Percentiles rank a stretch among this genome's conserved stretches.
Evolutionary conservation across 2,888 invertebrate genomes (phyloP).

Genomic region (Macaria notata): DNA sequence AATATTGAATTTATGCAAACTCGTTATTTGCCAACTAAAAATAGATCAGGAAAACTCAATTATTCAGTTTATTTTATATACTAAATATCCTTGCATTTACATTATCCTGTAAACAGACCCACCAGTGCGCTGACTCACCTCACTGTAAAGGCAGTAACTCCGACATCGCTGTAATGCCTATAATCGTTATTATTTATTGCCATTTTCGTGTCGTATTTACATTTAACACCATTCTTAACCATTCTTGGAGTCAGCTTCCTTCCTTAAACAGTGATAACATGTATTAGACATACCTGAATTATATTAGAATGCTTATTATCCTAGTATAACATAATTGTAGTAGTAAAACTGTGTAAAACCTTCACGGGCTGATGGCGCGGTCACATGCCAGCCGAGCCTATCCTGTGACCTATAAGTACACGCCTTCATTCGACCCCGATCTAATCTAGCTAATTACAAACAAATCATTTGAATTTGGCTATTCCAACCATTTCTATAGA

Average conservation of each 20-base stretch:
- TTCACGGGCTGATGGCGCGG: slow-evolving; percentile 15
- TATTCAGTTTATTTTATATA: too few species aligned
- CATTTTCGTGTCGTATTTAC: slow-evolving; percentile 14
- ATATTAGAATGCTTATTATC: too few species aligned
- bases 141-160: slow-evolving; percentile 10
- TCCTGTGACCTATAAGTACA: slow-evolving; percentile 24
- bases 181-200: slow-evolving; percentile 14
- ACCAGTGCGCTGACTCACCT: slow-evolving; percentile 5
- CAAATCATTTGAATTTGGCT: slow-evolving; percentile 6
- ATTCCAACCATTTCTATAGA: neutral
- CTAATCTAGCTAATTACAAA: slow-evolving; percentile 13
- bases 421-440: slow-evolving; percentile 29
- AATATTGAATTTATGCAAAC: too few species aligned
- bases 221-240: slow-evolving; percentile 22
- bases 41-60: too few species aligned
- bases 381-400: slow-evolving; percentile 22
- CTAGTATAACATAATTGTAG: too few species aligned
- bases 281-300: too few species aligned
- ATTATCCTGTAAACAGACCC: neutral
- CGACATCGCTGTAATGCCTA: slow-evolving; percentile 10
- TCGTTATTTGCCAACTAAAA: too few species aligned
- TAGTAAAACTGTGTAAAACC: slow-evolving; percentile 1
- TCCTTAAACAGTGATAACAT: neutral
- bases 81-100: too few species aligned
- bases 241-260: slow-evolving; percentile 15